Base-by-base conservation (phyloP, 2,113 vertebrate species). In the Egretta garzetta region DNA sequence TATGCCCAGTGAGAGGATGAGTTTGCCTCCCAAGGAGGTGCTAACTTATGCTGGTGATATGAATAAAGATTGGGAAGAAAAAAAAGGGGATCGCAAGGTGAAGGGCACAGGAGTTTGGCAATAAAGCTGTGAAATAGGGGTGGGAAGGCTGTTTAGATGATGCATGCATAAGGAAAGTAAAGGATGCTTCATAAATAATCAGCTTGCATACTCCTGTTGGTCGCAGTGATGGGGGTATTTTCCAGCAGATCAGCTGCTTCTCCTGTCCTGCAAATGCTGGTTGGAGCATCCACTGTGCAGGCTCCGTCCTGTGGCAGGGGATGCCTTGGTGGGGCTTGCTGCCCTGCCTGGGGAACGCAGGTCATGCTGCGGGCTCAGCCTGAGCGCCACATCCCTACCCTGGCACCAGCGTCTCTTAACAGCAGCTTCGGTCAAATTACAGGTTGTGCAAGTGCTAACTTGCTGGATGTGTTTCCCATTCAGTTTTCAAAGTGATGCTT, bases 401-500 rank as follows among this genome's bases (percentile, higher is more conserved):
- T 47, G 47, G 84, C 93, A 77, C 86, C 95, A 81, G 50, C 80
- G 72, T 87, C 95, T 97, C 88, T 75, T 75, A 81, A 93, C 84
- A 82, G 50, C 21, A 49, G 91, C 95, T 95, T 90, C 4, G 28
- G 83, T 83, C 76, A 80, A 50, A 68, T 59, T 64, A 32, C 52
- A 56, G 94, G n/a, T 79, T 86, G 86, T 96, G 62, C 52, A 12
- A 83, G 75, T 21, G 66, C 58, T 93, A 52, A 88, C 88, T 89
- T 50, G 67, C 77, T 86, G 32, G 79, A 56, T 66, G 83, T 68
- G 80, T 96, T 97, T 98, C 92, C 82, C 2, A 3, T 85, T 18
- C 71, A 35, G 27, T 97, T 97, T 97, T 83, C 94, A 84, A 88
- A 85, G 39, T n/a, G 70, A 60, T 92, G 70, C 33, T 79, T 96